Evolutionary conservation across 2,888 invertebrate genomes (phyloP).

Genomic region (Drosophila rubida): DNA sequence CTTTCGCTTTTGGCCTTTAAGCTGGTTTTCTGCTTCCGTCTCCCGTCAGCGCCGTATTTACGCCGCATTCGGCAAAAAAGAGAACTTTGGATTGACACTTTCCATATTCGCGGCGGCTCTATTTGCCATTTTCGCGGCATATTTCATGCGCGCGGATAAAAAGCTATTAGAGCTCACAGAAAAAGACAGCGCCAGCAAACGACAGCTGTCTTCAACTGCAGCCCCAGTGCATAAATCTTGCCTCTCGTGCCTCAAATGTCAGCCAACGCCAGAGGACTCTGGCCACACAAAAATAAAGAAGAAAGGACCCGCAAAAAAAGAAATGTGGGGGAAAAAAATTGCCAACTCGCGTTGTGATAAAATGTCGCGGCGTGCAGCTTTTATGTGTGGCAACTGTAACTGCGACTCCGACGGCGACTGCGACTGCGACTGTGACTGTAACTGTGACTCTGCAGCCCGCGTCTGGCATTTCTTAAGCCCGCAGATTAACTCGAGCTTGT

Average conservation of each 20-base stretch:
- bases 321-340: constrained; percentile 4
- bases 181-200: constrained; percentile 64
- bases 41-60: constrained; percentile 38
- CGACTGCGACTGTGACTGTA: constrained; percentile 11
- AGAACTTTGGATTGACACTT: constrained; percentile 69
- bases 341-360: constrained; percentile 63
- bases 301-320: constrained; percentile 11
- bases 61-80: constrained; percentile 59
- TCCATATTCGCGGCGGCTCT: constrained; percentile 54
- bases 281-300: constrained; percentile 7
- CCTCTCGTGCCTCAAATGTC: constrained; percentile 70
- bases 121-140: constrained; percentile 73
- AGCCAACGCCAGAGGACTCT: constrained; percentile 40
- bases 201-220: constrained; percentile 81
- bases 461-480: constrained; percentile 76
- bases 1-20: background rate
- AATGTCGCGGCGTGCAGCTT: constrained; percentile 68
- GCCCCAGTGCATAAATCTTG: constrained; percentile 78
- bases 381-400: constrained; percentile 54
- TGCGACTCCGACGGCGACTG: constrained; percentile 5
- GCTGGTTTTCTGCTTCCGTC: constrained; percentile 9
- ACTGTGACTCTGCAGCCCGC: constrained; percentile 24
- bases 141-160: constrained; percentile 76
- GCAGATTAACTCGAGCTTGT: constrained; percentile 66
- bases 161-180: constrained; percentile 66